Evolutionary conservation across 2,888 invertebrate species (phyloP), one percentile per base, ranked within the genome.

Genomic region (Pyrrhosoma nymphula): DNA sequence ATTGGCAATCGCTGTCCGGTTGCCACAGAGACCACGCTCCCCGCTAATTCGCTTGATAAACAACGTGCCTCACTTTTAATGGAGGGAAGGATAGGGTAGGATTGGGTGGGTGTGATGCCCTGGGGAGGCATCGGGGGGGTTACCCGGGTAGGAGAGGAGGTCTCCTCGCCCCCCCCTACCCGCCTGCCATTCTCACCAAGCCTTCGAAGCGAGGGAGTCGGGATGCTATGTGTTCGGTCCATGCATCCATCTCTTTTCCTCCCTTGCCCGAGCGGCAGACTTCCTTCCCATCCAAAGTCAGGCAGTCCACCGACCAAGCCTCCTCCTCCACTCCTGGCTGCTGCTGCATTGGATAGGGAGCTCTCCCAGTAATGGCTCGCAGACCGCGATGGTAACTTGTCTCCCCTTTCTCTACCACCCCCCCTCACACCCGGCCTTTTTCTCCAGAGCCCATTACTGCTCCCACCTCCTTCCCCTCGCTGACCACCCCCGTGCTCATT

Each of bases 41-140:
- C 93, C 93, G 93, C 93, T 69, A 93, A 93, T 93, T 93, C 93
- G 93, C 93, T 93, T 93, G 93, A 93, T 93, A 93, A 93, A 93
- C 93, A 93, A 93, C 93, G 93, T 69, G 93, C 93, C 69, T 47
- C 69, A 69, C 91, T 91, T 91, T 91, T 91, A 91, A 91, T 91
- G 91, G 91, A 47, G 63, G 90, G 26, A 56, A 56, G 39, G 60
- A 14, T 18, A 18, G 12, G 82, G 82, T 16, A 12, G 82, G 35
- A 14, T 35, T 14, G 30, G 18, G 12, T 35, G 82, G 18, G 39
- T 47, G 60, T 60, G 60, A 88, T 39, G 88, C 47, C 39, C n/a
- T 4, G 39, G 88, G 88, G 60, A 60, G 88, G n/a, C 26, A 10
- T 69, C 3, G n/a, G 82, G 69, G 69, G 10, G n/a, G 69, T 47